Evolutionary conservation across 1,140 invertebrate species (phyloP).

Genomic region (Nasonia longicornis): DNA sequence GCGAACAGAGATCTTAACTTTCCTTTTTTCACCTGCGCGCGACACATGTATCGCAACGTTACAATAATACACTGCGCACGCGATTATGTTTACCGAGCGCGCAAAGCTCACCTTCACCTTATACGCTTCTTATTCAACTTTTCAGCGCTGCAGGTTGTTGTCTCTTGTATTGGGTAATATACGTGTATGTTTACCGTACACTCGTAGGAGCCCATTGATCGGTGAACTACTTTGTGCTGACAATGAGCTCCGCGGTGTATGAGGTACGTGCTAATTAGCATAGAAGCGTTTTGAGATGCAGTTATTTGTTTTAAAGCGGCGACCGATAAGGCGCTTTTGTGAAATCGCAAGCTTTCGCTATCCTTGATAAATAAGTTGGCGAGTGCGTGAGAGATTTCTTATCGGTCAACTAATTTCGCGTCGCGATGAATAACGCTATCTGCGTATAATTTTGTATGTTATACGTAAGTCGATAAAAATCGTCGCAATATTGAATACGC

Average conservation of each 20-base stretch:
- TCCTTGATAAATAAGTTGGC: too few species aligned
- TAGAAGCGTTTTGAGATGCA: too few species aligned
- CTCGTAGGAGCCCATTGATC: background rate
- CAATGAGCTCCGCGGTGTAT: background rate
- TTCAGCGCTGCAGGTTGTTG: background rate
- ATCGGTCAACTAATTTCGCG: too few species aligned
- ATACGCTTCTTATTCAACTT: background rate
- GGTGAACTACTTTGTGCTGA: background rate
- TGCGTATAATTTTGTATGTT: too few species aligned
- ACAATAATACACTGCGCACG: background rate
- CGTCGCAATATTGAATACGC: too few species aligned
- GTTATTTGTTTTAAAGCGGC: too few species aligned
- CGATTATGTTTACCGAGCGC: slow-evolving; percentile 1
- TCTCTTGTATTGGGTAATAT: background rate
- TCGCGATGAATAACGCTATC: too few species aligned
- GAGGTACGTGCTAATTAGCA: background rate
- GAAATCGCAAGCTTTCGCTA: too few species aligned
- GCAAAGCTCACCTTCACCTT: background rate
- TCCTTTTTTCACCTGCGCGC: background rate
- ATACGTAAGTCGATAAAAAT: too few species aligned
- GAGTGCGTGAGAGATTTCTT: too few species aligned
- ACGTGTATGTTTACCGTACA: background rate
- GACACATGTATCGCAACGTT: background rate
- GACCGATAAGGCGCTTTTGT: too few species aligned
- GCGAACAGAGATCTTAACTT: background rate